These are phyloP conservation scores for Acropora yongei DNA, from an alignment of 64 coral and sea anemone genomes.

Conservation along the genomic window DNA sequence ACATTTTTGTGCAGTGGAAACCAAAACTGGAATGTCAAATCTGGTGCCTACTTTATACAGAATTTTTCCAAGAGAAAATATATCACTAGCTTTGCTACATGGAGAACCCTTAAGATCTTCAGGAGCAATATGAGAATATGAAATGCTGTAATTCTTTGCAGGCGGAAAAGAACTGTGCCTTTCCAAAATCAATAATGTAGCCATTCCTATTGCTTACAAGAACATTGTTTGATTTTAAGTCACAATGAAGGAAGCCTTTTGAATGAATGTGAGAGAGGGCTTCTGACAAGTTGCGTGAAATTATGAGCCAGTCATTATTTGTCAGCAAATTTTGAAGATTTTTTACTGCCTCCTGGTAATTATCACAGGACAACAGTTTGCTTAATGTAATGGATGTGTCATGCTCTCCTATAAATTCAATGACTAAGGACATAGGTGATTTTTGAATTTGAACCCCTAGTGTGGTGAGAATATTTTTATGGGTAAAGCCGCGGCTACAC, in stretches of 20 bases:
- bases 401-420: slow-evolving; percentile 31
- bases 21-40: background rate
- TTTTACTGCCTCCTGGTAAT: background rate
- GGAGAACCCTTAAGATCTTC: slow-evolving; percentile 66
- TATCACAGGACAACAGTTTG: background rate
- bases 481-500: background rate
- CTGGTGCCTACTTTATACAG: background rate
- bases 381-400: background rate
- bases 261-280: slow-evolving; percentile 54
- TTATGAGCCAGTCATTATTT: slow-evolving; percentile 26
- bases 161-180: slow-evolving; percentile 1
- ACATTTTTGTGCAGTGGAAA: background rate
- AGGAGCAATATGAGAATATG: slow-evolving; percentile 71
- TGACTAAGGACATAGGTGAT: slow-evolving; percentile 37
- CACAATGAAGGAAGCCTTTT: slow-evolving; percentile 56
- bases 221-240: slow-evolving; percentile 60
- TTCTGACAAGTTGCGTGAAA: slow-evolving; percentile 48
- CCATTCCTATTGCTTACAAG: slow-evolving; percentile 34
- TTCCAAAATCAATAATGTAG: slow-evolving; percentile 68
- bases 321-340: slow-evolving; percentile 2
- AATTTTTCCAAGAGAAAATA: background rate
- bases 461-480: slow-evolving; percentile 42
- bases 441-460: slow-evolving; percentile 47
- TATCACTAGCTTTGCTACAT: background rate
- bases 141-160: slow-evolving; percentile 44